A percentile compares a stretch with the other conserved stretches of the same genome.
Conservation (phyloP, 2,888 invertebrate genomes). For the Alcis repandata region DNA sequence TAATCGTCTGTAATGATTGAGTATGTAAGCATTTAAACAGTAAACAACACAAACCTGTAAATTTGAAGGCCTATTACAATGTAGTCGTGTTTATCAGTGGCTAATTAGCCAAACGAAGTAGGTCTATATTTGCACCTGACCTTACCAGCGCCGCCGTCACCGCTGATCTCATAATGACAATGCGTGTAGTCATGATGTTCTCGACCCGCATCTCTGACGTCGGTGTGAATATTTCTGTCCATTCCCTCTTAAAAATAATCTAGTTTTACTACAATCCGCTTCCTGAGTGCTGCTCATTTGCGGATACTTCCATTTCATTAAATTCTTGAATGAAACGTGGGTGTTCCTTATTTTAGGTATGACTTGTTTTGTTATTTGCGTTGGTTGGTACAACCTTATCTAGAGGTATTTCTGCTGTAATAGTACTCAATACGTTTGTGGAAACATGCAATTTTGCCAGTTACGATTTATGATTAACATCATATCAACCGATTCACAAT, state of each 20-base stretch:
- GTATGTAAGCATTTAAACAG: not conserved
- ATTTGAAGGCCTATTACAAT: constrained; percentile 10
- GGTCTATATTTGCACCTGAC: constrained; percentile 42
- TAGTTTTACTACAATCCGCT: constrained; percentile 22
- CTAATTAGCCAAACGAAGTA: constrained; percentile 28
- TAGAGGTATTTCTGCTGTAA: not conserved
- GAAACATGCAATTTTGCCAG: not conserved
- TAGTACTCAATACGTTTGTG: not conserved
- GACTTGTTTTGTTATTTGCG: not conserved
- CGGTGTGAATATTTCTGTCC: constrained; percentile 27
- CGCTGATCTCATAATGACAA: constrained; percentile 50
- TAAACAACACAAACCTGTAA: constrained; percentile 1
- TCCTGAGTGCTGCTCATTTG: constrained; percentile 27
- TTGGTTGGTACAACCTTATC: not conserved
- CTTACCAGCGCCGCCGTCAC: constrained; percentile 44
- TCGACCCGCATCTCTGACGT: constrained; percentile 39
- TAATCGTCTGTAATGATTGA: not conserved
- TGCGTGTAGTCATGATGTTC: constrained; percentile 41
- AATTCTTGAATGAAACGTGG: constrained; percentile 30
- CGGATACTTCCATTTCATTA: constrained; percentile 23
- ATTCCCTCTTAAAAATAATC: constrained; percentile 20
- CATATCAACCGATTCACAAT: not conserved
- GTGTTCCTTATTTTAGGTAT: constrained; percentile 20
- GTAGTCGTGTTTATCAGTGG: constrained; percentile 16
- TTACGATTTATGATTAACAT: not conserved